These are phyloP conservation scores for Ethmia dodecea DNA, from an alignment of 2,888 invertebrate species.

Conservation along the genomic window DNA sequence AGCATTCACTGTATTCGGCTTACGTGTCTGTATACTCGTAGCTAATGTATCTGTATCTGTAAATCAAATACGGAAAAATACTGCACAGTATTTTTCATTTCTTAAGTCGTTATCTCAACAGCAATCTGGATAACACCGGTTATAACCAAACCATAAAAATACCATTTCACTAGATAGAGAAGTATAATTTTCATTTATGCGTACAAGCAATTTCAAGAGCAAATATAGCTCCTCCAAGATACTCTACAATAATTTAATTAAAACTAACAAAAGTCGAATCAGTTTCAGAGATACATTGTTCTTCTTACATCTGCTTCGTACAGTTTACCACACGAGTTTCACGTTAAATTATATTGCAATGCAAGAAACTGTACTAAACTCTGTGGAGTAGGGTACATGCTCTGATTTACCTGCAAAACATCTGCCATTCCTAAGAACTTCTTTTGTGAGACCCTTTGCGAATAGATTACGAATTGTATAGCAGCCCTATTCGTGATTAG, in stretches of 20 bases:
- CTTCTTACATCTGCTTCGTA: constrained; percentile 53
- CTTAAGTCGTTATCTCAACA: no score
- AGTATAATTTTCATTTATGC: no score
- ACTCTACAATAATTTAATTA: constrained; percentile 52
- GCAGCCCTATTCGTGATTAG: constrained; percentile 54
- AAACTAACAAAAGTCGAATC: constrained; percentile 40
- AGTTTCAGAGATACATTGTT: constrained; percentile 37
- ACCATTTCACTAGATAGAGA: no score
- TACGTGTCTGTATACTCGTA: no score
- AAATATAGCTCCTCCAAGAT: constrained; percentile 1
- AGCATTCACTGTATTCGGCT: no score
- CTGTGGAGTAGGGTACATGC: constrained; percentile 18
- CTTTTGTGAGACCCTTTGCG: constrained; percentile 47
- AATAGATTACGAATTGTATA: constrained; percentile 55
- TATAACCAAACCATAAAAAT: no score
- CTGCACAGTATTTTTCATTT: no score
- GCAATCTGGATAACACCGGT: no score
- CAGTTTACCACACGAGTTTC: constrained; percentile 3
- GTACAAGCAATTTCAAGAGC: no score
- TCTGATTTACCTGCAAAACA: constrained; percentile 65
- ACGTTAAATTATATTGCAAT: not conserved
- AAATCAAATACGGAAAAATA: no score
- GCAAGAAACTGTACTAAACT: not conserved
- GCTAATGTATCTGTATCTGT: no score
- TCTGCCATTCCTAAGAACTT: constrained; percentile 41